Evolutionary conservation across 2,888 invertebrate genomes (phyloP).

Genomic region (Caenorhabditis parvicauda): DNA sequence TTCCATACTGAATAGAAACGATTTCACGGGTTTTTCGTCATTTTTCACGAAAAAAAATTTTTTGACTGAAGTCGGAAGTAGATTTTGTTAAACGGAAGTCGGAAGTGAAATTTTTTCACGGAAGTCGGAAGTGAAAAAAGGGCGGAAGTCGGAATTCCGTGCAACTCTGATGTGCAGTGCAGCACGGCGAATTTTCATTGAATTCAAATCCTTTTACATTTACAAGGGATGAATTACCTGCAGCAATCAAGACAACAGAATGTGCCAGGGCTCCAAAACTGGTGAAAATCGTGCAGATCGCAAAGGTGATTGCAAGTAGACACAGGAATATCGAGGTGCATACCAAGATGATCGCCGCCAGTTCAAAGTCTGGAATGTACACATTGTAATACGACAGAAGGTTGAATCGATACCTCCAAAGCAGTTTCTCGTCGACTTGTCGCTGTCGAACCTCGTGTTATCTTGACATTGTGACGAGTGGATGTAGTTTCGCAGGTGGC

Average conservation of each 20-base stretch:
- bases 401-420: conserved; percentile 15
- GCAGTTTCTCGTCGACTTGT: conserved; percentile 19
- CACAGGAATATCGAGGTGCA: conserved; percentile 20
- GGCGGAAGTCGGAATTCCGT: no score
- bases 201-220: neutral
- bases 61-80: no score
- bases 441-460: conserved; percentile 4
- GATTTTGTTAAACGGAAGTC: no score
- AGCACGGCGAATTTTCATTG: no score
- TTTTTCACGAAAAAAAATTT: no score
- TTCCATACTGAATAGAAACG: no score
- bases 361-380: conserved; percentile 37
- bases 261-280: conserved; percentile 43
- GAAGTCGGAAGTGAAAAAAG: no score
- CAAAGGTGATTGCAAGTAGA: conserved; percentile 32
- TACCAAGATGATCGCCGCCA: conserved; percentile 36
- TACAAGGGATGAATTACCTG: conserved; percentile 15
- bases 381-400: neutral
- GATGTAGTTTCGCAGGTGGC: conserved; percentile 26
- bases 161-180: no score
- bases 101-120: no score
- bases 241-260: conserved; percentile 30
- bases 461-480: conserved; percentile 15
- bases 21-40: no score
- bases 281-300: conserved; percentile 43